phyloP scores from a whole-genome alignment of 2,888 invertebrate species.

The Pseudococcus longispinus region DNA sequence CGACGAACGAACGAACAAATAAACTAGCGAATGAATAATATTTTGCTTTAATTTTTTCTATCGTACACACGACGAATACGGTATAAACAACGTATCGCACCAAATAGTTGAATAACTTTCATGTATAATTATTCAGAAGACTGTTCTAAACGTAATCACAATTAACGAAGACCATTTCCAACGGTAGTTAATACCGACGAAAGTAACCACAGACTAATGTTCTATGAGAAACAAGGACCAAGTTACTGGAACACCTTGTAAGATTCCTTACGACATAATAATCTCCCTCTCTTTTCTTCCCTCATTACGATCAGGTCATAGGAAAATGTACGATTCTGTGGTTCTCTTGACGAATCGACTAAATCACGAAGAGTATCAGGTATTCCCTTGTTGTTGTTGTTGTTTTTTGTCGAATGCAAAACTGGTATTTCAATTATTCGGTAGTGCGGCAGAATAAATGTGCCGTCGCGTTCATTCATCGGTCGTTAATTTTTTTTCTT shows the following conservation, averaged over 20 bases:
- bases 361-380: conserved; percentile 44
- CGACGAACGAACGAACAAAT: neutral
- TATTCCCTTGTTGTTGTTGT: neutral
- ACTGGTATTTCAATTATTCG: conserved; percentile 46
- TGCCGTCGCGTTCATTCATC: conserved; percentile 30
- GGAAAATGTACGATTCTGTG: conserved; percentile 47
- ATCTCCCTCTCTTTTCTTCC: conserved; percentile 45
- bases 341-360: conserved; percentile 33
- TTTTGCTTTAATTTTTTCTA: neutral
- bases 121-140: conserved; percentile 47
- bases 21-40: conserved; percentile 13
- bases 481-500: conserved; percentile 12
- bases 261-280: conserved; percentile 53
- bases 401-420: conserved; percentile 15
- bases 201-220: conserved; percentile 52
- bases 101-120: conserved; percentile 36
- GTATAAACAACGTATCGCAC: conserved; percentile 21
- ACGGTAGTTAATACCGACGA: conserved; percentile 52
- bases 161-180: conserved; percentile 50
- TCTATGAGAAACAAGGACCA: conserved; percentile 53
- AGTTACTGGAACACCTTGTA: conserved; percentile 54
- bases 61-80: neutral
- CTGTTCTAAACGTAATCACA: conserved; percentile 47
- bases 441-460: conserved; percentile 2
- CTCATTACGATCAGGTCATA: conserved; percentile 47